Percentiles rank a stretch among this genome's conserved stretches.
Conservation (phyloP, 92 coral and sea anemone species). For the Plumapathes pennacea region DNA sequence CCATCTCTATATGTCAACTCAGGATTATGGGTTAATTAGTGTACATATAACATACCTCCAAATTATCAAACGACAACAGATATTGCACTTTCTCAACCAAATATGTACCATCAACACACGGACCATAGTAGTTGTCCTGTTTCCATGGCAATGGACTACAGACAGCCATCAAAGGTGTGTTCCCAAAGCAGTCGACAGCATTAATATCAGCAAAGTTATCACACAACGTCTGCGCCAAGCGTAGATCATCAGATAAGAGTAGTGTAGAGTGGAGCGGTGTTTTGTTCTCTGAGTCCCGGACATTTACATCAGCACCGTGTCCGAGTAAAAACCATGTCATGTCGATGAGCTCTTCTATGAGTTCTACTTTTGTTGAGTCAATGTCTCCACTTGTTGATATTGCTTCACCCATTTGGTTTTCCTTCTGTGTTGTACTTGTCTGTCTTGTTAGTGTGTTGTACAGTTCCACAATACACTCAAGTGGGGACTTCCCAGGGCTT, state of each 20-base stretch:
- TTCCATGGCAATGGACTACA: slow-evolving; percentile 87
- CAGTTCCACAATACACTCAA: slow-evolving; percentile 70
- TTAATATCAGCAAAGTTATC: slow-evolving; percentile 77
- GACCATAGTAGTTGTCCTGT: slow-evolving; percentile 62
- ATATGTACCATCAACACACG: slow-evolving; percentile 48
- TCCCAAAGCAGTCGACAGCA: slow-evolving; percentile 75
- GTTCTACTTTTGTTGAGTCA: slow-evolving; percentile 28
- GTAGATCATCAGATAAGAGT: slow-evolving; percentile 63
- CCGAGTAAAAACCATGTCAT: slow-evolving; percentile 73
- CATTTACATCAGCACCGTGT: slow-evolving; percentile 77
- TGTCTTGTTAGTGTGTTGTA: slow-evolving; percentile 65
- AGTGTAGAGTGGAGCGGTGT: slow-evolving; percentile 78
- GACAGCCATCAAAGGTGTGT: slow-evolving; percentile 82
- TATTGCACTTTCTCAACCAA: slow-evolving; percentile 60
- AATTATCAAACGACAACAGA: slow-evolving; percentile 63
- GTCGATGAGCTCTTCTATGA: slow-evolving; percentile 69
- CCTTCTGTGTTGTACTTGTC: slow-evolving; percentile 6
- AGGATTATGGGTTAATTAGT: neutral
- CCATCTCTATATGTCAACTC: neutral
- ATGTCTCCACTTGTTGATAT: slow-evolving; percentile 28
- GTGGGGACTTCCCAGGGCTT: slow-evolving; percentile 80
- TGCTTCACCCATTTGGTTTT: slow-evolving; percentile 20
- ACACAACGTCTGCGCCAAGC: slow-evolving; percentile 71
- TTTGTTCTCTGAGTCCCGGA: slow-evolving; percentile 68
- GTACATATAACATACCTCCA: slow-evolving; percentile 42